Evolutionary conservation across 2,888 invertebrate species (phyloP).

Genomic region (Chironomus tentans): DNA sequence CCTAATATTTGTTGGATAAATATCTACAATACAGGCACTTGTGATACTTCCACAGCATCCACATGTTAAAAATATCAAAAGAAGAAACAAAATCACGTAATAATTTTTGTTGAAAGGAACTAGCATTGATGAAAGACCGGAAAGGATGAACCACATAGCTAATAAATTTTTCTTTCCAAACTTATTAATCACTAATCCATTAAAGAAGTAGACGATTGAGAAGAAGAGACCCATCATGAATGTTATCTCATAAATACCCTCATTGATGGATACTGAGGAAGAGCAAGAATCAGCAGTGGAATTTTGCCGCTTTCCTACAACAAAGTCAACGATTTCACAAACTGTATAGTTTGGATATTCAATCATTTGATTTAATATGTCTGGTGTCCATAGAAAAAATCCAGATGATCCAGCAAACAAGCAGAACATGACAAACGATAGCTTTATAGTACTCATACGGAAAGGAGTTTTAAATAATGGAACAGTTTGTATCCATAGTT

Average conservation of each 20-base stretch:
- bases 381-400: slow-evolving; percentile 52
- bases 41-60: slow-evolving; percentile 51
- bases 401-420: slow-evolving; percentile 45
- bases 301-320: neutral
- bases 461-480: slow-evolving; percentile 49
- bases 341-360: neutral
- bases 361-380: slow-evolving; percentile 48
- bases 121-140: slow-evolving; percentile 49
- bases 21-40: slow-evolving; percentile 50
- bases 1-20: slow-evolving; percentile 50
- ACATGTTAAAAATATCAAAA: slow-evolving; percentile 47
- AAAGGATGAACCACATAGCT: slow-evolving; percentile 41
- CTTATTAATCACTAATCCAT: slow-evolving; percentile 51
- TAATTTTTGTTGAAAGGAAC: slow-evolving; percentile 53
- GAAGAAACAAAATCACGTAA: slow-evolving; percentile 49
- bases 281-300: too few relatives aligned
- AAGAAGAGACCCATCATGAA: slow-evolving; percentile 58
- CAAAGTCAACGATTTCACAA: slow-evolving; percentile 13
- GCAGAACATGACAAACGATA: slow-evolving; percentile 44
- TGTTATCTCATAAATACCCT: slow-evolving; percentile 53
- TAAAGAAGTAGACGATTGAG: slow-evolving; percentile 53
- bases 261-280: slow-evolving; percentile 39
- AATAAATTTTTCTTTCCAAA: slow-evolving; percentile 51
- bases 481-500: slow-evolving; percentile 49
- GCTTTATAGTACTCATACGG: slow-evolving; percentile 47